Evolutionary conservation across 2,113 vertebrate species (phyloP), one percentile per base, ranked within the genome.

Genomic region (Chinchilla lanigera): DNA sequence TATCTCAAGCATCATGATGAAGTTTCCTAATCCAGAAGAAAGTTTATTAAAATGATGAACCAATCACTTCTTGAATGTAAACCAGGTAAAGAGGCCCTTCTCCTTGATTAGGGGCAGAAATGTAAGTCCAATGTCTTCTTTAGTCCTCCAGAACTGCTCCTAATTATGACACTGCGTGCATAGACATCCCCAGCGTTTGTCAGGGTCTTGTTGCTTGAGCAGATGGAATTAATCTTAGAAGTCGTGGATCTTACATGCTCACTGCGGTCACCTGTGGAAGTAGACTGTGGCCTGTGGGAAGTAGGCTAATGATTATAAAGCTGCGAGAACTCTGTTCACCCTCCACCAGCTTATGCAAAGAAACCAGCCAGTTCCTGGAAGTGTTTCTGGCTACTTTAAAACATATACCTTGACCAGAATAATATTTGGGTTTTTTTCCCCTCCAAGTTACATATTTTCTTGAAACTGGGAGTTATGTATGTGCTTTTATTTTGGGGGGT

Each of bases 1-100:
- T 99, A 99, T 98, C 98, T 99, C 95, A 99, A 99, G 98, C 99
- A 99, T 92, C 98, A 99, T 0, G 99, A 99, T 47, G 99, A 99
- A 90, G 98, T 99, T 98, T 99, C 98, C 89, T 99, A 99, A 99
- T 52, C 47, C 44, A 35, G 50, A 67, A 65, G 44, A 84, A 86
- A 52, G 13, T 38, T 78, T 91, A 24, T 86, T 20, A 52, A 44
- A 84, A 95, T 17, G 38, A 58, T 85, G 87, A 95, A 50, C 77
- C 58, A 84, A 30, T 41, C 86, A 52, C 4, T 24, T 84, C 71
- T 90, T 88, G 28, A 95, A 65, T 96, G n/a, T 93, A 96, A 97
- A 93, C 77, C 56, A 88, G 47, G 90, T 38, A 35, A 87, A n/a
- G 87, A 80, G 89, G 50, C 24, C 30, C 77, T 96, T 94, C 77